These are phyloP conservation scores for Sclerodermus sp. DNA, from an alignment of 2,888 invertebrate species.

Conservation along the genomic window DNA sequence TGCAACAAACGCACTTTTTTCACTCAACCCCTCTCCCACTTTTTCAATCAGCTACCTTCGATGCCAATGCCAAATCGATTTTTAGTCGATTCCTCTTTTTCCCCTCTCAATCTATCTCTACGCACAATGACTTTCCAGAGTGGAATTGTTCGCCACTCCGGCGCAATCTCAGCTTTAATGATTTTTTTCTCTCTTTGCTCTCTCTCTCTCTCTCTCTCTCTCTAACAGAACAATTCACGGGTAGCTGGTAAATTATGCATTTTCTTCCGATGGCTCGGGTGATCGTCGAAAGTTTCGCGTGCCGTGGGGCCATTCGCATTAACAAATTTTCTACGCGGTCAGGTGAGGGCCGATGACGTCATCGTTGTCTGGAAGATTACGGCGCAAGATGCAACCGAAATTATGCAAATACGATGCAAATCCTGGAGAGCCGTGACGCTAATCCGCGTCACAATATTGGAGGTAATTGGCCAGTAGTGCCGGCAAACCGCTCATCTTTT, in stretches of 20 bases:
- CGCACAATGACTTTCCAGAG: background rate
- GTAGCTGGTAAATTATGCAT: no score
- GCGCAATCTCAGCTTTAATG: no score
- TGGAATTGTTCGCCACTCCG: conserved; percentile 2
- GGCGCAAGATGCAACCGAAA: conserved; percentile 48
- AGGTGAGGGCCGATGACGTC: conserved; percentile 32
- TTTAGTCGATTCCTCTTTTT: no score
- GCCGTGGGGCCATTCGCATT: background rate
- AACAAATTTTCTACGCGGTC: conserved; percentile 16
- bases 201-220: no score
- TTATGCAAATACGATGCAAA: conserved; percentile 57
- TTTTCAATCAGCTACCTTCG: conserved; percentile 2
- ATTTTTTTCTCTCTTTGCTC: no score
- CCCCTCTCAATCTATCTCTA: no score
- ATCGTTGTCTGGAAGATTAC: conserved; percentile 35
- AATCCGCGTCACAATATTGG: conserved; percentile 56
- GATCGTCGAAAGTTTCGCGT: conserved; percentile 10
- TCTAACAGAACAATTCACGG: no score
- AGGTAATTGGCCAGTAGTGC: conserved; percentile 52
- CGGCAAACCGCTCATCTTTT: conserved; percentile 31
- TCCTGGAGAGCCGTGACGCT: conserved; percentile 48
- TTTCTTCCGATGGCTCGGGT: no score
- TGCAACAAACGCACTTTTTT: background rate
- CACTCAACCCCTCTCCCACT: conserved; percentile 2
- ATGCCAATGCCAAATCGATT: no score